Conservation (phyloP, 2,888 invertebrate genomes). For the Synergus gifuensis region DNA sequence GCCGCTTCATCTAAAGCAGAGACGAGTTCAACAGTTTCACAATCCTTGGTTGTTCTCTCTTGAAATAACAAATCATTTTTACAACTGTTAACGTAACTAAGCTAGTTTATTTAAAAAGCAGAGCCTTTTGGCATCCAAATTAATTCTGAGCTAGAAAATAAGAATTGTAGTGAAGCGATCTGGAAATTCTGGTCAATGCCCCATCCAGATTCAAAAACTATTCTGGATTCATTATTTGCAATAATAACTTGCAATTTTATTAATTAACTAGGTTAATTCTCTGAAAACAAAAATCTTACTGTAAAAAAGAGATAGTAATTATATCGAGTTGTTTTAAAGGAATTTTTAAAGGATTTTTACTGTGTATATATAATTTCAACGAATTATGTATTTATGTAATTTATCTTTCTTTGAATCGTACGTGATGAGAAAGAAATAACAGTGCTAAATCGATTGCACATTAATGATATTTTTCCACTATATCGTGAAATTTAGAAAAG, state of each 20-base stretch:
- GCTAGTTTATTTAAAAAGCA: neutral
- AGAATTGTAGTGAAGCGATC: neutral
- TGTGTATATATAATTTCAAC: too few relatives aligned
- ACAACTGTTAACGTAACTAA: slow-evolving; percentile 4
- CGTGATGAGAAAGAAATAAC: slow-evolving; percentile 29
- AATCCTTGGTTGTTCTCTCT: neutral
- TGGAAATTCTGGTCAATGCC: too few relatives aligned
- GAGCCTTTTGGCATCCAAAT: too few relatives aligned
- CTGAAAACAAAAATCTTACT: too few relatives aligned
- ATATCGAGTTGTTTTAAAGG: too few relatives aligned
- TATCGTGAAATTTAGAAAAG: slow-evolving; percentile 23
- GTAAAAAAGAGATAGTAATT: too few relatives aligned
- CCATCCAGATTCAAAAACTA: too few relatives aligned
- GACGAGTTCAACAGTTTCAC: slow-evolving; percentile 15
- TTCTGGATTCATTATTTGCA: too few relatives aligned
- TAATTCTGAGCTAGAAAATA: too few relatives aligned
- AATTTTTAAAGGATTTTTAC: too few relatives aligned
- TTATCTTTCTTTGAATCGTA: slow-evolving; percentile 17
- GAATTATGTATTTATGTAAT: neutral
- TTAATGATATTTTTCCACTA: slow-evolving; percentile 7
- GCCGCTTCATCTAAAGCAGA: neutral
- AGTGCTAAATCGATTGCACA: slow-evolving; percentile 1
- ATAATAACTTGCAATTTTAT: too few relatives aligned
- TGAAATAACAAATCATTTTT: slow-evolving; percentile 16
- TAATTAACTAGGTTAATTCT: too few relatives aligned